These are phyloP conservation scores for Amphilophus citrinellus DNA, from an alignment of 2,113 vertebrate species.

Conservation along the genomic window DNA sequence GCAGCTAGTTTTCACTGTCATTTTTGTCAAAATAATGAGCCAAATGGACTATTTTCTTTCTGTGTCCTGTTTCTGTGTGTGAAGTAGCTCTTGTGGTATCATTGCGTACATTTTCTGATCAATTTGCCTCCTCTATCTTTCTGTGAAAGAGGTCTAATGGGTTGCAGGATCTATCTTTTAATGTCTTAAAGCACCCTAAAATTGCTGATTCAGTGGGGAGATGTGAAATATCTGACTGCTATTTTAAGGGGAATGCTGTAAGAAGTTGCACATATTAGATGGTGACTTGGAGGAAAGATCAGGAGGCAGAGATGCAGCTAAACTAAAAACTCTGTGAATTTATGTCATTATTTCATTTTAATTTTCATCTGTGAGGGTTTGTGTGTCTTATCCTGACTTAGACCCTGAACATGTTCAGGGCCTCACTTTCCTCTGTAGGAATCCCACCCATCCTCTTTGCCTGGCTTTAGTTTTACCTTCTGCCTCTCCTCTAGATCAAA, in stretches of 20 bases:
- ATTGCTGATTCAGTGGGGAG: neutral
- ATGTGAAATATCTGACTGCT: neutral
- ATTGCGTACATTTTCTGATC: rapidly evolving
- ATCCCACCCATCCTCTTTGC: neutral
- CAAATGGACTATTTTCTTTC: neutral
- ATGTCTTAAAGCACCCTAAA: neutral
- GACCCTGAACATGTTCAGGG: no score
- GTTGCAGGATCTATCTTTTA: neutral
- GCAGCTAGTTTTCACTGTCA: neutral
- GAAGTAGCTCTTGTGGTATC: neutral
- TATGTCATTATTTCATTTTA: neutral
- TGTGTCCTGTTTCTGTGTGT: neutral
- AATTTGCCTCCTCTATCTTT: rapidly evolving
- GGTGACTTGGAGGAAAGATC: neutral
- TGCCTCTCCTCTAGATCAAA: slow-evolving; percentile 87
- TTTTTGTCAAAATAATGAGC: neutral
- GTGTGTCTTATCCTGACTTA: neutral
- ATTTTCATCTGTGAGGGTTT: neutral
- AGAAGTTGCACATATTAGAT: neutral
- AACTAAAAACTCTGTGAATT: neutral
- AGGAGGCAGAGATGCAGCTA: neutral
- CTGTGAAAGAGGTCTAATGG: neutral
- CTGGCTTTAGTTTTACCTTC: neutral
- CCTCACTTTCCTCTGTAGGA: neutral
- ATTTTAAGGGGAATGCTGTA: neutral